A percentile compares a stretch with the other conserved stretches of the same genome.
Evolutionary conservation across 2,888 invertebrate genomes (phyloP).

Genomic region (Boloria euphrosyne): DNA sequence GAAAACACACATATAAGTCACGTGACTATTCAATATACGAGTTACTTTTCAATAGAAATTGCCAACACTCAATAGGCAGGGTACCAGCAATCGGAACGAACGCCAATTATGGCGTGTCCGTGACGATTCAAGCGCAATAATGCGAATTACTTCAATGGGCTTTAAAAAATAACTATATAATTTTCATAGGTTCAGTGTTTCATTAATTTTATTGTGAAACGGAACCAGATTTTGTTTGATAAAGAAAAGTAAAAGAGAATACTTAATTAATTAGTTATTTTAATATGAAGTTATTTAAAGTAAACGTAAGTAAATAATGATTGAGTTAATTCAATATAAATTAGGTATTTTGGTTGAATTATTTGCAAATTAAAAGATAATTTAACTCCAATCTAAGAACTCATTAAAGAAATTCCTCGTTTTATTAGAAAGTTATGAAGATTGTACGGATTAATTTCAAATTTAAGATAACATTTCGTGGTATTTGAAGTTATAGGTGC

Average conservation of each 20-base stretch:
- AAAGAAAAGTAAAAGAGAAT: background rate
- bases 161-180: constrained; percentile 18
- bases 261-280: too few species aligned
- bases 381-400: too few species aligned
- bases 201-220: background rate
- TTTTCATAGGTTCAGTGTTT: constrained; percentile 9
- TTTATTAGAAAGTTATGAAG: too few species aligned
- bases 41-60: constrained; percentile 28
- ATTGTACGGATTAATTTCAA: too few species aligned
- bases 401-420: too few species aligned
- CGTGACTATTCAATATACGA: constrained; percentile 26
- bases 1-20: constrained; percentile 10
- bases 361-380: too few species aligned
- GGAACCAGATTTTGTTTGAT: background rate
- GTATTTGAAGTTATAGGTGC: too few species aligned
- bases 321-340: too few species aligned
- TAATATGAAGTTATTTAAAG: too few species aligned
- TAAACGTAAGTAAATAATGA: too few species aligned
- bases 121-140: constrained; percentile 35
- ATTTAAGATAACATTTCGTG: too few species aligned
- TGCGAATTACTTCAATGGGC: constrained; percentile 30
- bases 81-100: constrained; percentile 33
- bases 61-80: constrained; percentile 27
- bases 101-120: constrained; percentile 35
- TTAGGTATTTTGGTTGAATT: too few species aligned